phyloP scores from a whole-genome alignment of 2,113 vertebrate genomes.

The Chaenogobius annularis region DNA sequence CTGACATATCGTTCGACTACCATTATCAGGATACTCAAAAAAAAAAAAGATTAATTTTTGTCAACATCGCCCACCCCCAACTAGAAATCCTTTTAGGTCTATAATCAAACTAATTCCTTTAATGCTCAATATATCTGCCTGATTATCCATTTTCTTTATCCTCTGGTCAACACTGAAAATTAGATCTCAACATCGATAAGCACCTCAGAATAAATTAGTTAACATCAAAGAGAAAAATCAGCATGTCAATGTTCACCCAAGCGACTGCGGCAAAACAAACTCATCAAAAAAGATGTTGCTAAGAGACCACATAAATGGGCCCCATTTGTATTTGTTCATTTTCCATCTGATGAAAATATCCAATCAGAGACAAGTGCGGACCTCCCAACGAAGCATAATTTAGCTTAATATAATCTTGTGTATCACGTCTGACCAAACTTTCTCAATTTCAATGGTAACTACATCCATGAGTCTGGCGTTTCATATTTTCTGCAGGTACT shows the following conservation, averaged over 20 bases:
- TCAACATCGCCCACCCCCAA: no score
- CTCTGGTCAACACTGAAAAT: not conserved
- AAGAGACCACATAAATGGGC: slow-evolving; percentile 37
- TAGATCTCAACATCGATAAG: not conserved
- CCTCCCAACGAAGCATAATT: not conserved
- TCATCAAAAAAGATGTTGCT: slow-evolving; percentile 43
- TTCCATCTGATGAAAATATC: not conserved
- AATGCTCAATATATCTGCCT: not conserved
- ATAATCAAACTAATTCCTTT: not conserved
- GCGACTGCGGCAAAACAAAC: not conserved
- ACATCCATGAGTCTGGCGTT: not conserved
- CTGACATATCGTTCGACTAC: no score
- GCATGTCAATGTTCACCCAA: slow-evolving; percentile 51
- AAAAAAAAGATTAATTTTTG: no score
- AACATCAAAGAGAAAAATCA: slow-evolving; percentile 45
- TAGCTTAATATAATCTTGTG: not conserved
- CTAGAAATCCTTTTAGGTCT: not conserved
- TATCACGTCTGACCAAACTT: not conserved
- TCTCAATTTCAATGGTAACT: not conserved
- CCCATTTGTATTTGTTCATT: slow-evolving; percentile 26
- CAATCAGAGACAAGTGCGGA: not conserved
- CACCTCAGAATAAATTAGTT: slow-evolving; percentile 27
- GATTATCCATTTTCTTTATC: not conserved
- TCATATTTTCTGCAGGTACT: not conserved
- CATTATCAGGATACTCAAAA: no score